Percentiles rank a stretch among this genome's conserved stretches.
These are phyloP conservation scores for Parnassius mnemosyne DNA, from an alignment of 2,888 invertebrate species.

Conservation along the genomic window DNA sequence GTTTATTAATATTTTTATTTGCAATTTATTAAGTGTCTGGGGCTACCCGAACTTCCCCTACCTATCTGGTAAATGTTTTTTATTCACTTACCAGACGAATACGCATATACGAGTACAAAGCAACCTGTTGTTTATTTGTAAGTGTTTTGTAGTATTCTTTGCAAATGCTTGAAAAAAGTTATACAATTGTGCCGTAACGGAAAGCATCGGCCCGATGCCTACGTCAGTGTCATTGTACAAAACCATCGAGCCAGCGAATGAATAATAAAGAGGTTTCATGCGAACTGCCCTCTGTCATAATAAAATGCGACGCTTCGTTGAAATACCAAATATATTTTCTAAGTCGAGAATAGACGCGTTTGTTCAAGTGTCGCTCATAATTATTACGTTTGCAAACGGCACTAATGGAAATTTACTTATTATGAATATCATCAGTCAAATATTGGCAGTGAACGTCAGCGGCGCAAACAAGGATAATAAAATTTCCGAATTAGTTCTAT, in stretches of 20 bases:
- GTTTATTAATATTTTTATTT: too few species aligned
- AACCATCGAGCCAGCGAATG: constrained; percentile 30
- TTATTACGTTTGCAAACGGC: neutral
- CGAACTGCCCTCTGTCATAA: constrained; percentile 31
- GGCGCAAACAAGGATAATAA: neutral
- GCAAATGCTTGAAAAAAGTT: neutral
- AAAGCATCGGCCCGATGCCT: constrained; percentile 12
- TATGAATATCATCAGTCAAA: constrained; percentile 8
- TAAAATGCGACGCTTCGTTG: constrained; percentile 24
- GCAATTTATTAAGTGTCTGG: too few species aligned
- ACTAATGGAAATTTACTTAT: neutral
- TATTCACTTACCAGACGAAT: too few species aligned
- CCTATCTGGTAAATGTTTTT: too few species aligned
- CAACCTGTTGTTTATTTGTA: neutral
- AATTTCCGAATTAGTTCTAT: too few species aligned
- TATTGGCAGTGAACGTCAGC: neutral
- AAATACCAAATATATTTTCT: constrained; percentile 11
- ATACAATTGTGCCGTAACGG: constrained; percentile 1
- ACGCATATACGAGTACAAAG: too few species aligned
- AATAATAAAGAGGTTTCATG: constrained; percentile 39
- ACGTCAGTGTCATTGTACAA: constrained; percentile 23
- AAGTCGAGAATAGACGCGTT: neutral
- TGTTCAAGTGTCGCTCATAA: neutral
- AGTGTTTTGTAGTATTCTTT: neutral
- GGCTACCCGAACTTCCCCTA: too few species aligned